phyloP scores from a whole-genome alignment of 2,888 invertebrate genomes.

The Brachynemurus nebulosus region DNA sequence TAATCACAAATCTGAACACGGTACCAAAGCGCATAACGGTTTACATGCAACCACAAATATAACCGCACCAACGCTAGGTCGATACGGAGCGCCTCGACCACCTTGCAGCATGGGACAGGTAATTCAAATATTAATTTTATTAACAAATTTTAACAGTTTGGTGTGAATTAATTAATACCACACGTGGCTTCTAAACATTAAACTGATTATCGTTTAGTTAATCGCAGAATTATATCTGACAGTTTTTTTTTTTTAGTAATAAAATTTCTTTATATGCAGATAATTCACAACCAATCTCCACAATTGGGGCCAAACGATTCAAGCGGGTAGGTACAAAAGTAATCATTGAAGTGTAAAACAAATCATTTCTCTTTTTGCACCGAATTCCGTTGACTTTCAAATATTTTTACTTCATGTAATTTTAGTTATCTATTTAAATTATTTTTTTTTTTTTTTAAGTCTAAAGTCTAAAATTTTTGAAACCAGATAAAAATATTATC shows the following conservation, averaged over 20 bases:
- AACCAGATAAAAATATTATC: too few species aligned
- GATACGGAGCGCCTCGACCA: conserved; percentile 48
- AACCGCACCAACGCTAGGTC: conserved; percentile 34
- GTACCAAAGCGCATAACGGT: neutral
- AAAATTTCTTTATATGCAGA: too few species aligned
- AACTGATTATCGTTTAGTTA: neutral
- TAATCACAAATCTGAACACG: neutral
- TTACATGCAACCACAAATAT: neutral
- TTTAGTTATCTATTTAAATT: neutral
- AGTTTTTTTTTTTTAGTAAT: neutral
- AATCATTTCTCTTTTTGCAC: neutral
- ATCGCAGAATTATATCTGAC: neutral
- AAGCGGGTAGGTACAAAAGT: conserved; percentile 39
- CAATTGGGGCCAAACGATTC: conserved; percentile 38
- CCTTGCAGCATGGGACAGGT: conserved; percentile 56
- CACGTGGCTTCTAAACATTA: neutral
- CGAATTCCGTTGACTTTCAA: neutral
- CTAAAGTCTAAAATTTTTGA: too few species aligned
- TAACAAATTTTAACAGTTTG: neutral
- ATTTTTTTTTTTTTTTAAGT: neutral
- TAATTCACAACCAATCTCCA: conserved; percentile 46
- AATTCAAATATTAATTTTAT: too few species aligned
- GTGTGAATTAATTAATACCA: neutral
- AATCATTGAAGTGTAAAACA: neutral
- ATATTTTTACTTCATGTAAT: neutral